Conservation (phyloP, 2,888 invertebrate genomes). For the Mellilla xanthometata region DNA sequence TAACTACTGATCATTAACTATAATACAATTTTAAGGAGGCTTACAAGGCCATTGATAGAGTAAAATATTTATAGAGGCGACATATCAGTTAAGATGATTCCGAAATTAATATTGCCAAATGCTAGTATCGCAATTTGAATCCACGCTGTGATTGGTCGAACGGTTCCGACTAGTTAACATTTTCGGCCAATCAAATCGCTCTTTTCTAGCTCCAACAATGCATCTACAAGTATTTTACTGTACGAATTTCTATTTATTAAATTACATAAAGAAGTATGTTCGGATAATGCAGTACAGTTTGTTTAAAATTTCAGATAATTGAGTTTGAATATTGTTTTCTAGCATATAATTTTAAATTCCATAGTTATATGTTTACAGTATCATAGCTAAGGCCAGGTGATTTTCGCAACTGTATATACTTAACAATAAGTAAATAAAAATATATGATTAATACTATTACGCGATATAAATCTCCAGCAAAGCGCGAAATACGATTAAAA, state of each 20-base stretch:
- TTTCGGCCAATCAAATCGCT: too few relatives aligned
- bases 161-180: too few relatives aligned
- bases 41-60: constrained; percentile 25
- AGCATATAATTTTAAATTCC: constrained; percentile 10
- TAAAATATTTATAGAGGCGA: too few relatives aligned
- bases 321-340: constrained; percentile 10
- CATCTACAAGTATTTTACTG: too few relatives aligned
- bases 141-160: too few relatives aligned
- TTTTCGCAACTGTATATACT: constrained; percentile 7
- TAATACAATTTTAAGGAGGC: constrained; percentile 59
- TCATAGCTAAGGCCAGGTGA: constrained; percentile 11
- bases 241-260: too few relatives aligned
- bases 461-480: constrained; percentile 17
- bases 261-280: constrained; percentile 23
- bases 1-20: constrained; percentile 63
- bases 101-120: too few relatives aligned
- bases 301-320: constrained; percentile 24
- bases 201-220: too few relatives aligned
- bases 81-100: too few relatives aligned
- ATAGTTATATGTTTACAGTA: background rate
- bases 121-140: too few relatives aligned
- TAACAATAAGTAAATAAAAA: constrained; percentile 19
- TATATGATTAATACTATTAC: constrained; percentile 16
- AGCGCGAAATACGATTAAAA: constrained; percentile 13
- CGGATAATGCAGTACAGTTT: constrained; percentile 15